Evolutionary conservation across 2,113 vertebrate species (phyloP), one percentile per base, ranked within the genome.

Genomic region (Charadrius vociferus): DNA sequence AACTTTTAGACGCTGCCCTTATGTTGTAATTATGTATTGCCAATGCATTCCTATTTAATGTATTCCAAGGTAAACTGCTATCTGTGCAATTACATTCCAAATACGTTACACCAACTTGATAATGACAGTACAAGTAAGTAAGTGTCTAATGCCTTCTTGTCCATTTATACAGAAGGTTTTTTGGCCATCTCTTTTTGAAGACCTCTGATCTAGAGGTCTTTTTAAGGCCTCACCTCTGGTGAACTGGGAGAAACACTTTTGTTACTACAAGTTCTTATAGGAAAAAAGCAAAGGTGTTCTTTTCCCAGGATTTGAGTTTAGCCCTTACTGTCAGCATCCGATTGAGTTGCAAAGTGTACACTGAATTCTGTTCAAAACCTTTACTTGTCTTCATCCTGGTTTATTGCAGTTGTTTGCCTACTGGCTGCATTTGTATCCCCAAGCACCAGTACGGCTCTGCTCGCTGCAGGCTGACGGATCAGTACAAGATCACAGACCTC

Each of bases 41-140:
- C 73, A 67, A 23, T 75, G 12, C 37, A 49, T 70, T 96, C 72
- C 63, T 88, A 74, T 87, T 95, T 94, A 70, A 56, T 80, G 29
- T 27, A 82, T 62, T 90, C 75, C 78, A 88, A 91, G 10, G 12
- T 65, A 89, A 83, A 92, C 52, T 59, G 43, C 61, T 68, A 80
- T 43, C 49, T 80, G 58, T 68, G 82, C 85, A 93, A 77, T 90
- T 85, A 92, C 81, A 88, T 96, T 91, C 78, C 72, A 93, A 96
- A 96, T 82, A 93, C 19, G 34, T 91, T 92, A 77, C 27, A 61
- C 58, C 75, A 77, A 68, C 81, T 80, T 93, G 74, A 91, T 75
- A 88, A 95, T 50, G 52, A 93, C 56, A 77, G 62, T 37, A 47
- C 56, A 92, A 94, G 67, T 15, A 90, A 82, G 80, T 92, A 95